Evolutionary conservation across 2,797 vertebrate genomes (phyloP), one percentile per base, ranked within the genome.

Genomic region (Sebastes steindachneri): DNA sequence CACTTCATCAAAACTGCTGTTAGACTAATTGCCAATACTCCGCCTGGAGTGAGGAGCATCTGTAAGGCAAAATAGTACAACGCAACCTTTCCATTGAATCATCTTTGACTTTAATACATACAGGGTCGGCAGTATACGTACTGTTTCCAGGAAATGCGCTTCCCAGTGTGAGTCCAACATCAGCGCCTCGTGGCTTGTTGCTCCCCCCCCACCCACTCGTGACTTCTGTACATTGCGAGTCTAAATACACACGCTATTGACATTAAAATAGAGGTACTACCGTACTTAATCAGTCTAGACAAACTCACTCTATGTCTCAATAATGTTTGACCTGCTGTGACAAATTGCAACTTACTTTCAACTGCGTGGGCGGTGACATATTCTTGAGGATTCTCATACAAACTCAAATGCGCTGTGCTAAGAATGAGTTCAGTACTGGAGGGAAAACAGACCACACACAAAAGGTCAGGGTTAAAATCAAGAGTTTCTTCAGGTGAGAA

Each of bases 201-300:
- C 72, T 33, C 79, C 57, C 8, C 10, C 26, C 28, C 28, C 68
- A 57, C 81, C 75, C 45, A 75, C 78, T 73, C 75, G n/a, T 54
- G 35, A 9, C 66, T 73, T 37, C 55, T 54, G 48, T 59, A 31
- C 25, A 69, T 74, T 73, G 60, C 10, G 7, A 73, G 54, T 66
- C 41, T 23, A 19, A 73, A 76, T 53, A 70, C 41, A 41, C 19
- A 28, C 6, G 1, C 12, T 19, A 73, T 45, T 73, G 35, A 48
- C n/a, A 81, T 73, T 66, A 11, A 70, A 75, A 76, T 15, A 28
- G 10, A 73, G 6, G 31, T 23, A 74, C 17, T 59, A 45, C 2
- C 0, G 1, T 33, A 51, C 53, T 58, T 73, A 73, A 75, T 51
- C 21, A 71, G 62, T 68, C 29, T 68, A 63, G 51, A 79, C 59